Base-by-base conservation (phyloP, 2,888 invertebrate genomes). In the Orthonychiurus folsomi region DNA sequence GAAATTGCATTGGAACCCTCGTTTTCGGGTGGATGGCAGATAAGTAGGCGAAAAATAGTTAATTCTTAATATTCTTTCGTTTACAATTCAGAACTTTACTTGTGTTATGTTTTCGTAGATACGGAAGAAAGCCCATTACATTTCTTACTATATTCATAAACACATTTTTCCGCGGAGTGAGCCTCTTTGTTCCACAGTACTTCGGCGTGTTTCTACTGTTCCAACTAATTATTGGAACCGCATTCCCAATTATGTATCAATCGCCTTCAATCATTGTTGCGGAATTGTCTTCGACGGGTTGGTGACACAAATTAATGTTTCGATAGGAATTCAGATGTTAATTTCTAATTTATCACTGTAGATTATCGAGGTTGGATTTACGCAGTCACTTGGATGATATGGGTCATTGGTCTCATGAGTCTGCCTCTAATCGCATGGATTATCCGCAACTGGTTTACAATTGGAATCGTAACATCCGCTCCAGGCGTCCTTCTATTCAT, bases 11-110 rank as follows among this genome's bases (percentile, higher is more conserved):
- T 59, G 83, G 83, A 56, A 80, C 81, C 47, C 78, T 82, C 71
- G 74, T 81, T 67, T 80, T 83, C 73, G 82, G 82, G 66, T 80
- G 81, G 74, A 74, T 82, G 69, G 82, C 82, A 61, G 83, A 83
- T 75, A 78, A 76, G 82, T 83, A 77, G 79, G 79, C 50, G 23
- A 1, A 55, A 25, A n/a, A n/a, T 5, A 52, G 15, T 20, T 15
- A 18, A 59, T 28, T 59, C n/a, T 20, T 24, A 23, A 25, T 20
- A n/a, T 56, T 21, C 37, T 27, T 3, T 9, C 20, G 20, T 59
- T n/a, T n/a, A n/a, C n/a, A n/a, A n/a, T n/a, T n/a, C n/a, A n/a
- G n/a, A n/a, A n/a, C n/a, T n/a, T n/a, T n/a, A n/a, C n/a, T 20
- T 5, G 9, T 15, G 9, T 26, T 53, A 9, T 61, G 62, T 59